Base-by-base conservation (phyloP, 2,888 invertebrate genomes). In the Hypselothyrea guttata region DNA sequence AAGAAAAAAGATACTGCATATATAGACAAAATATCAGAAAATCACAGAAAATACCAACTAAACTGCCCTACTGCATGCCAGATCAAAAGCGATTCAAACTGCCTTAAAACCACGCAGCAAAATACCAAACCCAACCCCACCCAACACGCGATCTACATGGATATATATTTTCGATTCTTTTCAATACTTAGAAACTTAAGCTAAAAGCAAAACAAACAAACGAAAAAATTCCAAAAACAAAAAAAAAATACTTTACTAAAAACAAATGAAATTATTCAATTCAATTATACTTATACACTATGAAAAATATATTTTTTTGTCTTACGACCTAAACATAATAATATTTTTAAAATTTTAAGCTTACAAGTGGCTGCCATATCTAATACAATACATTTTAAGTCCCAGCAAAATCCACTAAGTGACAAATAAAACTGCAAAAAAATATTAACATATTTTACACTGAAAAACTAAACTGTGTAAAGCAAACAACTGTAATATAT, bases 321-420 rank as follows among this genome's bases (percentile, higher is more conserved):
- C 11, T 41, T 44, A 48, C 52, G 30, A 51, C 35, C 22, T 49
- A 49, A 45, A 45, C 5, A 41, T 30, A 30, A 48, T 54, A 47
- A 48, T 61, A 51, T 38, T 41, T 45, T 42, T 57, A 46, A 57
- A 55, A 28, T 45, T 33, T 53, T 69, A 70, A 68, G 64, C 63
- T 67, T 67, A 55, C 42, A 55, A 38, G 41, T 76, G 76, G 76
- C 77, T 79, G 77, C 79, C 76, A 82, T 62, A 66, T 74, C 64
- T 77, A 77, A 73, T 82, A 68, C 67, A 66, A 61, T 82, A 60
- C 46, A 35, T 66, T 60, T 60, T 72, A 72, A 78, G 56, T 47
- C 48, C 59, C 59, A 60, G 60, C 54, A 51, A 65, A 64, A 61
- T 42, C 44, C 62, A 53, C 56, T 60, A 70, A 66, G 55, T 75